A percentile compares a stretch with the other conserved stretches of the same genome.
Evolutionary conservation across 2,797 vertebrate species (phyloP).

Genomic region (Micromesistius poutassou): DNA sequence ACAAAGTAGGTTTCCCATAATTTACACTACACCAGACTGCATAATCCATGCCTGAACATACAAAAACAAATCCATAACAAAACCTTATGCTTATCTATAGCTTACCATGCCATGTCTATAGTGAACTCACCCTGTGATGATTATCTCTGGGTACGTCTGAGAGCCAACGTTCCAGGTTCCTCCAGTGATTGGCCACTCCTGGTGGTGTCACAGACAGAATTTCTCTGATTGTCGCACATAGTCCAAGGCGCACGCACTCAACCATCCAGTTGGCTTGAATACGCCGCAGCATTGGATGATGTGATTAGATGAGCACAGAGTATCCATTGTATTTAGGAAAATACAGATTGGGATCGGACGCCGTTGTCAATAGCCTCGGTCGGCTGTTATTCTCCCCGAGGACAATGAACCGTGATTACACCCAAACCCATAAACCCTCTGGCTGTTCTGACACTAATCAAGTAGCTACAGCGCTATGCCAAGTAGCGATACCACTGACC

Average conservation of each 20-base stretch:
- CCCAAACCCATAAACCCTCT: background rate
- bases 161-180: conserved; percentile 94
- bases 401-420: conserved; percentile 2
- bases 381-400: background rate
- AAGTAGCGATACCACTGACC: background rate
- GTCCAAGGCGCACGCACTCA: background rate
- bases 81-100: background rate
- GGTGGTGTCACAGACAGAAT: conserved; percentile 38
- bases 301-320: background rate
- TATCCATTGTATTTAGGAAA: background rate
- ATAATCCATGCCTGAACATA: background rate
- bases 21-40: background rate
- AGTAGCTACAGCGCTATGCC: too few species aligned
- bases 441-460: background rate
- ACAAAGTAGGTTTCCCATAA: background rate
- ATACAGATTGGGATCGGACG: background rate
- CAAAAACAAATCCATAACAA: background rate
- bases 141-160: conserved; percentile 93
- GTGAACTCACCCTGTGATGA: conserved; percentile 90
- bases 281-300: background rate
- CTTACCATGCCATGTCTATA: background rate
- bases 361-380: background rate
- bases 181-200: conserved; percentile 96
- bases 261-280: background rate
- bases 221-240: conserved; percentile 11